Conservation (phyloP, 2,797 vertebrate species). For the Pseudochromis fuscus region DNA sequence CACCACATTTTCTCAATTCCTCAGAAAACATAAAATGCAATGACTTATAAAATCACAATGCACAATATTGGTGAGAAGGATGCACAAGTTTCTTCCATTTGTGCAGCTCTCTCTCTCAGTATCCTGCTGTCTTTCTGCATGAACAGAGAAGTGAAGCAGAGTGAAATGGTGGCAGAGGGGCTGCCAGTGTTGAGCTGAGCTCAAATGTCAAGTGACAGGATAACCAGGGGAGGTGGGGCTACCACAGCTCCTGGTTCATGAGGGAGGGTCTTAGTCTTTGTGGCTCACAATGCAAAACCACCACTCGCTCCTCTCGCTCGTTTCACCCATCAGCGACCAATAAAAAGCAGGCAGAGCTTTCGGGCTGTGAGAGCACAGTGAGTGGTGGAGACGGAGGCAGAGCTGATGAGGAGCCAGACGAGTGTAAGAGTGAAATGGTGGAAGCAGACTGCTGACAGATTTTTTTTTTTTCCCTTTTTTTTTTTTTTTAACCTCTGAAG, state of each 20-base stretch:
- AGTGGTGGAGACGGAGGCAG: conserved; percentile 22
- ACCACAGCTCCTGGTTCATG: conserved; percentile 41
- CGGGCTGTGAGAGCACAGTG: conserved; percentile 6
- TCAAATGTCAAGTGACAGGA: conserved; percentile 77
- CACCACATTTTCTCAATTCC: neutral
- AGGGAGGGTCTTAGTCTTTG: conserved; percentile 69
- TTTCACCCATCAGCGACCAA: conserved; percentile 49
- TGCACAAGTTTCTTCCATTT: neutral
- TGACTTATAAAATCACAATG: too few species aligned
- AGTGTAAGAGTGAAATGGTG: conserved; percentile 63
- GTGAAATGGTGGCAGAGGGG: conserved; percentile 57
- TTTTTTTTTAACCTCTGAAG: conserved; percentile 47
- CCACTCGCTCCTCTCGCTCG: conserved; percentile 43
- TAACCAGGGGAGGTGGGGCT: conserved; percentile 63
- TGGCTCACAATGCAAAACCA: conserved; percentile 55
- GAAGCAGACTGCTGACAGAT: conserved; percentile 44
- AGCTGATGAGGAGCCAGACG: conserved; percentile 27
- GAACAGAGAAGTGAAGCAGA: neutral
- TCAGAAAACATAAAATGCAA: neutral
- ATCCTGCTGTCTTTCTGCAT: neutral
- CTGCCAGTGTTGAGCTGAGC: conserved; percentile 58
- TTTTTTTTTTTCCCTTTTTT: conserved; percentile 22
- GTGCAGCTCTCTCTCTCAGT: neutral
- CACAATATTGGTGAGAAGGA: neutral
- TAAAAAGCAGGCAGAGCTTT: conserved; percentile 29